Conservation (phyloP, 2,888 invertebrate genomes). For the Tenthredo distinguenda region DNA sequence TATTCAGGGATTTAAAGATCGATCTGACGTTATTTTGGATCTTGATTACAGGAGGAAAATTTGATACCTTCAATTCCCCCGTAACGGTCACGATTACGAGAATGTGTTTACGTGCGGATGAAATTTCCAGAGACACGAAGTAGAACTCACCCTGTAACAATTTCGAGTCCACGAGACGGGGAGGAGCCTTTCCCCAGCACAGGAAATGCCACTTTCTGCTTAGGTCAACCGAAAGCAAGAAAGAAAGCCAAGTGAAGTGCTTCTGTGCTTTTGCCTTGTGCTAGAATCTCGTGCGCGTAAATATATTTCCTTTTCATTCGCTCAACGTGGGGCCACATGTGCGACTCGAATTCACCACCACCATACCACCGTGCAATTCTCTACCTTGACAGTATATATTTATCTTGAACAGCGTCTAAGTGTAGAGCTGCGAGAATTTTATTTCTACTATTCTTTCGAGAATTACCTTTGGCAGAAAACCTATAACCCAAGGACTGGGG, state of each 20-base stretch:
- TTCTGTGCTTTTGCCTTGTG: constrained; percentile 50
- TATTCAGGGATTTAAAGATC: constrained; percentile 50
- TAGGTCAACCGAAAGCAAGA: constrained; percentile 64
- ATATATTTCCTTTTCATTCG: constrained; percentile 61
- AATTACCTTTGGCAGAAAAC: constrained; percentile 35
- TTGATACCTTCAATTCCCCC: constrained; percentile 59
- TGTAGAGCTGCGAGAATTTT: constrained; percentile 28
- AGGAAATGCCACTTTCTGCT: constrained; percentile 68
- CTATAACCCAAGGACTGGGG: background rate
- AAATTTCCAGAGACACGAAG: constrained; percentile 40
- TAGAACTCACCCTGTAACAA: constrained; percentile 31
- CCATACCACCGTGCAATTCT: background rate
- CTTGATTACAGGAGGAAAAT: constrained; percentile 54
- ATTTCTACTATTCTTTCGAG: constrained; percentile 40
- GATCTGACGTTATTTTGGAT: constrained; percentile 32
- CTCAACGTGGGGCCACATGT: constrained; percentile 11
- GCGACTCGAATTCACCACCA: constrained; percentile 32
- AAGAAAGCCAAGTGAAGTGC: constrained; percentile 54
- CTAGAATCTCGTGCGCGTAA: constrained; percentile 15
- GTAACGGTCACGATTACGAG: constrained; percentile 48
- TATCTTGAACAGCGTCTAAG: constrained; percentile 10
- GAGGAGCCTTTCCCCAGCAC: background rate
- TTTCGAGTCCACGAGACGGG: constrained; percentile 15
- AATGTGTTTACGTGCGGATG: constrained; percentile 57
- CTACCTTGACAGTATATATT: constrained; percentile 16